Evolutionary conservation across 2,888 invertebrate genomes (phyloP).

Genomic region (Heliconius charithonia): DNA sequence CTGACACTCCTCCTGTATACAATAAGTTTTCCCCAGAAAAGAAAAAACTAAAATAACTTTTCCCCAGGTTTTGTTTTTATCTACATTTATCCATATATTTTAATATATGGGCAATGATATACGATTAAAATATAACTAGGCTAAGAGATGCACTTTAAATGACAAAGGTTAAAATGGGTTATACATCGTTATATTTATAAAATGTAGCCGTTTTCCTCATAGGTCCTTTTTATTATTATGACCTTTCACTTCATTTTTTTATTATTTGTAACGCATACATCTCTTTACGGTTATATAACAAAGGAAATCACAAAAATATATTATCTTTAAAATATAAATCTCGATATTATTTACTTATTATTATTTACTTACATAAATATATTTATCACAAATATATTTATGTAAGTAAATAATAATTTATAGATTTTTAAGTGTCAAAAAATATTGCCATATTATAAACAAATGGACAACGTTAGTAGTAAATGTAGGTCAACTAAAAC

Average conservation of each 20-base stretch:
- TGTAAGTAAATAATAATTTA: neutral
- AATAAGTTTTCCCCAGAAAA: neutral
- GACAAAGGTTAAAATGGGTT: conserved; percentile 6
- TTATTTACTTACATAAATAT: no score
- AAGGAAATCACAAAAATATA: no score
- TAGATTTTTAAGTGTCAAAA: neutral
- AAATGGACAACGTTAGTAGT: neutral
- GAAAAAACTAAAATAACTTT: neutral
- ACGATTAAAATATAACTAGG: conserved; percentile 1
- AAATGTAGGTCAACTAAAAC: conserved; percentile 1
- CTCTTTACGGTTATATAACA: neutral
- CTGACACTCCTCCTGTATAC: neutral
- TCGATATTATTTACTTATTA: no score
- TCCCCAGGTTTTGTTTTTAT: no score
- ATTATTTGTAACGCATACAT: neutral
- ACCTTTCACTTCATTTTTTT: neutral
- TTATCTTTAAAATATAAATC: no score
- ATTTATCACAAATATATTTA: neutral
- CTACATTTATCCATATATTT: neutral
- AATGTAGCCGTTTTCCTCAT: neutral
- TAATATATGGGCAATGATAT: neutral
- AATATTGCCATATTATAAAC: neutral
- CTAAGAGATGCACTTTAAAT: conserved; percentile 8
- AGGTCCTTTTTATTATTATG: neutral
- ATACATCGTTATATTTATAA: conserved; percentile 2